Evolutionary conservation across 37 sponge, comb jelly and placozoan genomes (phyloP).

Genomic region (Beroe ovata): DNA sequence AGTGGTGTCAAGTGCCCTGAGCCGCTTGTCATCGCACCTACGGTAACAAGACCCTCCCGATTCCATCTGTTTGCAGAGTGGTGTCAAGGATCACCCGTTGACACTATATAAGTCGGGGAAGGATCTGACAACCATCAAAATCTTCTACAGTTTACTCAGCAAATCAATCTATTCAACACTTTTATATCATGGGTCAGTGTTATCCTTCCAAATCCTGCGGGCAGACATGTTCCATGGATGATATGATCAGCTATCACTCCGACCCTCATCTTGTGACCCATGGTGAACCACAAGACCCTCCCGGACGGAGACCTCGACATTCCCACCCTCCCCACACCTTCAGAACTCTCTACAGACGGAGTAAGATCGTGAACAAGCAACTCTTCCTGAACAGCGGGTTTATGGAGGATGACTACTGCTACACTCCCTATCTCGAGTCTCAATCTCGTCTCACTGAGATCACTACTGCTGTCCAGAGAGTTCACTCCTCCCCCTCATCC

Average conservation of each 20-base stretch:
- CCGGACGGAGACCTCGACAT: neutral
- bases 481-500: neutral
- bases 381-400: constrained; percentile 62
- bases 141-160: neutral
- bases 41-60: neutral
- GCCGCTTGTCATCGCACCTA: no score
- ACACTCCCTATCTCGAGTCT: neutral
- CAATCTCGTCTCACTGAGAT: neutral
- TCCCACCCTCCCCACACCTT: constrained; percentile 53
- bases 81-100: constrained; percentile 14
- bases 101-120: neutral
- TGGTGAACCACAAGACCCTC: neutral
- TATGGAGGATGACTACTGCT: constrained; percentile 63
- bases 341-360: constrained; percentile 10
- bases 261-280: no score
- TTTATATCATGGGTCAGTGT: constrained; percentile 25
- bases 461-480: neutral
- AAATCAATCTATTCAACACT: neutral
- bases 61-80: neutral
- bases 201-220: neutral
- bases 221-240: neutral
- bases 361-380: constrained; percentile 51
- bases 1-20: constrained; percentile 59
- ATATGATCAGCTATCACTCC: neutral
- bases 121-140: neutral